Evolutionary conservation across 92 coral and sea anemone species (phyloP).

Genomic region (Anthopleura xanthogrammica): DNA sequence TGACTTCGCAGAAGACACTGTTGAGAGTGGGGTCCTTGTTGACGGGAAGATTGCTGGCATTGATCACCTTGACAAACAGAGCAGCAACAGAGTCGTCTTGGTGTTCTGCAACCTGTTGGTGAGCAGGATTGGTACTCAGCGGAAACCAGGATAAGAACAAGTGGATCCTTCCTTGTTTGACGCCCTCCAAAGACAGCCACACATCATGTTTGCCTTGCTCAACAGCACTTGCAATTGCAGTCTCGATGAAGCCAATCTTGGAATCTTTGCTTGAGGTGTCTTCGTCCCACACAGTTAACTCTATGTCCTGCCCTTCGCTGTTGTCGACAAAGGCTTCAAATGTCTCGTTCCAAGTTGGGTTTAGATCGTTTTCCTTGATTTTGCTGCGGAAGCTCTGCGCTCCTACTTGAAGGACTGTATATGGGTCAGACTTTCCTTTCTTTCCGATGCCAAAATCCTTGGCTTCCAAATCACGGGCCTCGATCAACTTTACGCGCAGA

Average conservation of each 20-base stretch:
- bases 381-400: constrained; percentile 94
- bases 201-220: constrained; percentile 76
- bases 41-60: constrained; percentile 71
- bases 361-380: constrained; percentile 58
- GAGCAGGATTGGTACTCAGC: constrained; percentile 49
- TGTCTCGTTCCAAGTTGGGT: constrained; percentile 91
- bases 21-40: constrained; percentile 60
- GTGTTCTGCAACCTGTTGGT: constrained; percentile 52
- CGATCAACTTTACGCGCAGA: constrained; percentile 78
- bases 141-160: constrained; percentile 73
- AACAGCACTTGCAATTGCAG: constrained; percentile 76
- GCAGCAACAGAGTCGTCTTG: constrained; percentile 76
- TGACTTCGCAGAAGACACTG: constrained; percentile 82
- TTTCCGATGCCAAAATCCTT: constrained; percentile 81
- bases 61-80: constrained; percentile 77
- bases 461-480: constrained; percentile 76
- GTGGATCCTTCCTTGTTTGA: constrained; percentile 75
- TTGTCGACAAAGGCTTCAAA: constrained; percentile 94
- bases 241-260: constrained; percentile 74
- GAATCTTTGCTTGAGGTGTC: constrained; percentile 84
- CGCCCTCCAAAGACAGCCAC: constrained; percentile 95
- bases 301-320: constrained; percentile 82
- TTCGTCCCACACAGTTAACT: constrained; percentile 73
- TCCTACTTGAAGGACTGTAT: constrained; percentile 71
- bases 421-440: constrained; percentile 95